phyloP scores from a whole-genome alignment of 2,888 invertebrate genomes.

The Elysia crispata region DNA sequence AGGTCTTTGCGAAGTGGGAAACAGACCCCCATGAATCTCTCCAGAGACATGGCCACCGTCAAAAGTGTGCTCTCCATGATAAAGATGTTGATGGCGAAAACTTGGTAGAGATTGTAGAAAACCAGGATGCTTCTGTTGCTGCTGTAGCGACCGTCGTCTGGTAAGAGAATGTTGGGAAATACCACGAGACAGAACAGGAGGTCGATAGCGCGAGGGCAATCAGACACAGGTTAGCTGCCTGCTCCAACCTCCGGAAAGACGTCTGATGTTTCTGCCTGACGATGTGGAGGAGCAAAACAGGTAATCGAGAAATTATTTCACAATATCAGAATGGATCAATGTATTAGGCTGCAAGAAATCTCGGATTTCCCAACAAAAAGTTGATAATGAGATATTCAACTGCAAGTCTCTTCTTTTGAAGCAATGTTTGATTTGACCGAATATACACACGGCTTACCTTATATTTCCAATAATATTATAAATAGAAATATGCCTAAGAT shows the following conservation, averaged over 20 bases:
- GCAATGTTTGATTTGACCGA: no score
- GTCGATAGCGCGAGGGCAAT: constrained; percentile 78
- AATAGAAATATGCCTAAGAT: no score
- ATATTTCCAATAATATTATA: no score
- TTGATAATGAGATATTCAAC: no score
- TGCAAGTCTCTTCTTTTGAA: no score
- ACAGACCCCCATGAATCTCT: constrained; percentile 86
- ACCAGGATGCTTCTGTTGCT: constrained; percentile 75
- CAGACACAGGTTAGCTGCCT: constrained; percentile 86
- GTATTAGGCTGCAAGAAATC: no score
- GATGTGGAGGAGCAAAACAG: no score
- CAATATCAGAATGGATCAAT: no score
- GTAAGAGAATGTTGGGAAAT: constrained; percentile 80
- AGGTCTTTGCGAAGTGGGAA: constrained; percentile 85
- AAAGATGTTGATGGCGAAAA: constrained; percentile 55
- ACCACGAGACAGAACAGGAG: constrained; percentile 79
- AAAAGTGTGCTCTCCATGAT: constrained; percentile 87
- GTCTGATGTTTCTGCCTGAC: constrained; percentile 66
- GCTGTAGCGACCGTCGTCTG: constrained; percentile 80
- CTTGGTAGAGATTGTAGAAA: constrained; percentile 64
- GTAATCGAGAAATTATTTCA: no score
- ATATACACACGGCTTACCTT: no score
- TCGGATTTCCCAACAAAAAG: no score
- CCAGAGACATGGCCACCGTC: constrained; percentile 85
- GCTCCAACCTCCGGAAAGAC: constrained; percentile 84